Conservation (phyloP, 2,888 invertebrate species). For the Aspidapion aeneum region DNA sequence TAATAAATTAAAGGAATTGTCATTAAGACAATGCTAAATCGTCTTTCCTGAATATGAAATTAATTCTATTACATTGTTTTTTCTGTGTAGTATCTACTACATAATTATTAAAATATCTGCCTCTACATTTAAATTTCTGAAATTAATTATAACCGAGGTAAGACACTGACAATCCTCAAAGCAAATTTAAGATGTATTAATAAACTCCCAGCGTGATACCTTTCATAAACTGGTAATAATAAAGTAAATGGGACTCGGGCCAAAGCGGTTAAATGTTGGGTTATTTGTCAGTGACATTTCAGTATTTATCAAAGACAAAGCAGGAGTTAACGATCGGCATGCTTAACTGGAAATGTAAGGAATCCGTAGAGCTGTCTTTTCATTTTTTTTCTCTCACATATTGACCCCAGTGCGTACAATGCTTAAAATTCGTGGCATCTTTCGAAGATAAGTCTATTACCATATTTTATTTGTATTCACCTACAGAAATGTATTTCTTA, state of each 20-base stretch:
- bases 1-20: too few species aligned
- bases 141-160: too few species aligned
- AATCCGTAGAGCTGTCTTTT: constrained; percentile 39
- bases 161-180: neutral
- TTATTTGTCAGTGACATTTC: constrained; percentile 49
- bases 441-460: constrained; percentile 41
- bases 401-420: constrained; percentile 41
- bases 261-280: constrained; percentile 42
- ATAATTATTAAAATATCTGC: too few species aligned
- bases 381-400: constrained; percentile 25
- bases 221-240: constrained; percentile 24
- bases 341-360: constrained; percentile 44
- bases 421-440: constrained; percentile 38
- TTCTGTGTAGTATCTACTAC: too few species aligned
- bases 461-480: constrained; percentile 32
- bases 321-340: constrained; percentile 45
- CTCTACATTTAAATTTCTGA: too few species aligned
- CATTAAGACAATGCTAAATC: too few species aligned
- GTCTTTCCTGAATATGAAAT: too few species aligned
- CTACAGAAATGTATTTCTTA: too few species aligned
- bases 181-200: constrained; percentile 43
- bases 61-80: too few species aligned
- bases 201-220: neutral
- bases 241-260: constrained; percentile 41
- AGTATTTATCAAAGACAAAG: constrained; percentile 48